Percentiles rank a stretch among this genome's conserved stretches.
These are phyloP conservation scores for Hypolimnas misippus DNA, from an alignment of 2,888 invertebrate species.

Conservation along the genomic window DNA sequence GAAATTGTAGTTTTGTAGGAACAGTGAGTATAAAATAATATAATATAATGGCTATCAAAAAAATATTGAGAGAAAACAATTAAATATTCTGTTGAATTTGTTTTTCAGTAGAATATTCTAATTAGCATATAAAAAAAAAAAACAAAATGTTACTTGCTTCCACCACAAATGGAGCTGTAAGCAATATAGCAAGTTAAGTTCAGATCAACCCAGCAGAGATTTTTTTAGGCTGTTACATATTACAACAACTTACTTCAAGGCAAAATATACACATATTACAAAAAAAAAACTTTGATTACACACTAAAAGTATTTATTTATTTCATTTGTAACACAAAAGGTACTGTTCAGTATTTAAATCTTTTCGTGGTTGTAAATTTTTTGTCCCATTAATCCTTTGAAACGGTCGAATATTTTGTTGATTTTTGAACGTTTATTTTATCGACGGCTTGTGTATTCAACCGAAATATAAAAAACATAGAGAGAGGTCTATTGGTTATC, in stretches of 20 bases:
- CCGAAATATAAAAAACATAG: constrained; percentile 5
- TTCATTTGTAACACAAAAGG: background rate
- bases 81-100: constrained; percentile 38
- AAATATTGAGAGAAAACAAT: constrained; percentile 34
- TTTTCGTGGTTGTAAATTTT: constrained; percentile 11
- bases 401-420: constrained; percentile 9
- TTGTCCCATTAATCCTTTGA: constrained; percentile 10
- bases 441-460: constrained; percentile 12
- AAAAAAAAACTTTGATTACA: background rate
- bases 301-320: background rate
- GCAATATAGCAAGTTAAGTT: too few species aligned
- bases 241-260: too few species aligned
- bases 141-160: too few species aligned
- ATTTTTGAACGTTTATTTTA: constrained; percentile 18
- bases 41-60: constrained; percentile 37
- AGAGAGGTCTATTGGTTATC: constrained; percentile 16
- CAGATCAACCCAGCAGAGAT: too few species aligned
- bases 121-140: too few species aligned
- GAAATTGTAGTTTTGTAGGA: too few species aligned
- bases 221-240: too few species aligned
- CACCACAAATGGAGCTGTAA: too few species aligned
- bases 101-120: too few species aligned
- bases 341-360: background rate
- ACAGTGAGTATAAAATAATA: too few species aligned
- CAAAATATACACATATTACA: too few species aligned